Conservation (phyloP, 1,140 invertebrate species). For the Arion vulgaris region DNA sequence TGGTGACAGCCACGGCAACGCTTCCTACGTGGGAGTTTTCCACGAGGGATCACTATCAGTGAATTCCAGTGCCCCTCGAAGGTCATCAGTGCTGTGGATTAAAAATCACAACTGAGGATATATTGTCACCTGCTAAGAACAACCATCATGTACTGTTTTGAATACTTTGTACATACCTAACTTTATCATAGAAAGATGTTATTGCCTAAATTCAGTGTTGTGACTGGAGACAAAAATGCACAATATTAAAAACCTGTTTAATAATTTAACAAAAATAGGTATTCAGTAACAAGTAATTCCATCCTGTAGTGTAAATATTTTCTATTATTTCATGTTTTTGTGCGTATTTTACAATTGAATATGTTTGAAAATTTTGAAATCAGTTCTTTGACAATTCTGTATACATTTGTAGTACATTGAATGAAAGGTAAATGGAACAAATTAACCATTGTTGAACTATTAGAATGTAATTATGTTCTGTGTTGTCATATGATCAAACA, state of each 20-base stretch:
- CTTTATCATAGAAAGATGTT: background rate
- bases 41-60: conserved; percentile 86
- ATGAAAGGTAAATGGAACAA: too few species aligned
- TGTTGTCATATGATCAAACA: too few species aligned
- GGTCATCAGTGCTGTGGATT: conserved; percentile 96
- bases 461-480: too few species aligned
- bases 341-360: too few species aligned
- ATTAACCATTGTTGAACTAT: too few species aligned
- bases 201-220: conserved; percentile 1
- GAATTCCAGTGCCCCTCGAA: conserved; percentile 97
- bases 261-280: background rate
- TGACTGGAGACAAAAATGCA: background rate
- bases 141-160: conserved; percentile 97
- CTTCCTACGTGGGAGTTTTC: conserved; percentile 96
- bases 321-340: background rate
- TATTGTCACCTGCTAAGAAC: conserved; percentile 97
- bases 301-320: background rate
- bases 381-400: too few species aligned
- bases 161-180: conserved; percentile 90
- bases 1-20: conserved; percentile 98
- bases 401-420: too few species aligned
- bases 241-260: background rate
- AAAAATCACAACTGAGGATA: conserved; percentile 95
- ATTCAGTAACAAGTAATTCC: background rate
- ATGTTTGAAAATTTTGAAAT: too few species aligned